phyloP scores from a whole-genome alignment of 2,113 vertebrate genomes.

The Thamnophis sirtalis region DNA sequence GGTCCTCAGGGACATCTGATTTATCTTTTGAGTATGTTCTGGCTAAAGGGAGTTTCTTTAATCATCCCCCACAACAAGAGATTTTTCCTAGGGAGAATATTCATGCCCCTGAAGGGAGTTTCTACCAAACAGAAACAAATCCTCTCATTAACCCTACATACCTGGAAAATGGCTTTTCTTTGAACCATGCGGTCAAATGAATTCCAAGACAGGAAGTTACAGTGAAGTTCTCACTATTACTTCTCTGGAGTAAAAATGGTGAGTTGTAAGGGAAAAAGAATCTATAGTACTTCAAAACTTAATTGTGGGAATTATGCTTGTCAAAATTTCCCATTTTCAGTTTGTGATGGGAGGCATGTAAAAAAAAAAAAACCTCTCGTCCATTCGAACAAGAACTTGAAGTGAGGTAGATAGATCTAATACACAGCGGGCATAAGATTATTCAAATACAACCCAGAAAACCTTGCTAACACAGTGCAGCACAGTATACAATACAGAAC shows the following conservation, averaged over 20 bases:
- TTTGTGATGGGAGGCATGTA: neutral
- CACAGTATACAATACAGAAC: neutral
- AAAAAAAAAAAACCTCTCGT: neutral
- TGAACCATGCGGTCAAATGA: neutral
- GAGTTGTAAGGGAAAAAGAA: too few relatives aligned
- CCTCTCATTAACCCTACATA: neutral
- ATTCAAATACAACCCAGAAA: neutral
- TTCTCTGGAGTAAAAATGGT: neutral
- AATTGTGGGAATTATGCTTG: neutral
- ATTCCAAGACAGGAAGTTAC: neutral
- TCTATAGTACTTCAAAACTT: neutral
- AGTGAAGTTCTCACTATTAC: neutral
- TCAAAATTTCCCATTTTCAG: neutral
- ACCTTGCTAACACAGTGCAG: neutral
- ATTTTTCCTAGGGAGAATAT: neutral
- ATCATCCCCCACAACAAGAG: neutral
- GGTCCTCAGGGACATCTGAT: neutral
- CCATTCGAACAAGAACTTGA: neutral
- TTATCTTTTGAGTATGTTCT: neutral
- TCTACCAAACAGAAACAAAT: constrained; percentile 1
- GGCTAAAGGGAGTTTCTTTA: neutral
- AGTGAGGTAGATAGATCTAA: neutral
- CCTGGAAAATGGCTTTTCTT: neutral
- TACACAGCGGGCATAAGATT: neutral
- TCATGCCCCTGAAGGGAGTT: neutral